These are phyloP conservation scores for Diaprepes abbreviatus DNA, from an alignment of 2,888 invertebrate genomes.

Conservation along the genomic window DNA sequence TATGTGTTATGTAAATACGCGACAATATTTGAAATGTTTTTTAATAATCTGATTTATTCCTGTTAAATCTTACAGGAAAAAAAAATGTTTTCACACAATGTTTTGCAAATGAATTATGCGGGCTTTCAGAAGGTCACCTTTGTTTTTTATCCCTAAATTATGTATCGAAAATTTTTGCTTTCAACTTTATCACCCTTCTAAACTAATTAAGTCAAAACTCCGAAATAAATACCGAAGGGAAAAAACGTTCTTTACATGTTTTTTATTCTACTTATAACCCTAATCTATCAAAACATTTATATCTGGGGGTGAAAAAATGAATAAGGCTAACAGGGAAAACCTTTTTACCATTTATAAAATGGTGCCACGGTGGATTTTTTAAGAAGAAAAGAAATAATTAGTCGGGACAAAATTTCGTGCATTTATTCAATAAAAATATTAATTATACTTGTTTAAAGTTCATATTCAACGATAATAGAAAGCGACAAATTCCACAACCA, in stretches of 20 bases:
- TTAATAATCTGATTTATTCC: not conserved
- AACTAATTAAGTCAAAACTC: constrained; percentile 14
- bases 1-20: too few relatives aligned
- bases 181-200: constrained; percentile 8
- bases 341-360: constrained; percentile 19
- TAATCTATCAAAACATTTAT: constrained; percentile 24
- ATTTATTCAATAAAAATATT: too few relatives aligned
- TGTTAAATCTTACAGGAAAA: not conserved
- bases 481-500: too few relatives aligned
- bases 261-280: constrained; percentile 21
- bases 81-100: constrained; percentile 6
- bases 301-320: constrained; percentile 16
- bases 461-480: too few relatives aligned
- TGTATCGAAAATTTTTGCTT: constrained; percentile 2
- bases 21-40: not conserved
- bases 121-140: constrained; percentile 7
- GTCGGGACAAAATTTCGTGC: too few relatives aligned
- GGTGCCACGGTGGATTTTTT: not conserved
- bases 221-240: constrained; percentile 8
- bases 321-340: constrained; percentile 16
- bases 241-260: constrained; percentile 1
- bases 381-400: not conserved
- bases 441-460: too few relatives aligned
- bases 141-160: constrained; percentile 8
- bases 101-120: not conserved